A percentile compares a stretch with the other conserved stretches of the same genome.
Conservation (phyloP, 1,140 invertebrate species). For the Chrysomallon squamiferum region DNA sequence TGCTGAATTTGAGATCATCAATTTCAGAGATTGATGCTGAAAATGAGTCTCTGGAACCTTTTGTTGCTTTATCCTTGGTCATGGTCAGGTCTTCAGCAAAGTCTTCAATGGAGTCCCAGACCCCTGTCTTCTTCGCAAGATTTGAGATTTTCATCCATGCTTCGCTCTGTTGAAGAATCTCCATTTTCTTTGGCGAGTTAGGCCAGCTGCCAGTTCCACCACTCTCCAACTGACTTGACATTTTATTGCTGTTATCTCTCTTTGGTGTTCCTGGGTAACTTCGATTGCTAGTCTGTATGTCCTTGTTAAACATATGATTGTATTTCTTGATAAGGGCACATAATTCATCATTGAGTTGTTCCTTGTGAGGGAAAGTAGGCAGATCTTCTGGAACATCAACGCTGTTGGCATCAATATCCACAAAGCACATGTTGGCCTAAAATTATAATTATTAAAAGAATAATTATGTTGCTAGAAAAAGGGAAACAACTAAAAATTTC, state of each 20-base stretch:
- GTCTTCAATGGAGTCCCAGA: constrained; percentile 60
- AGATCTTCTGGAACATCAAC: constrained; percentile 96
- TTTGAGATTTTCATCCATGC: constrained; percentile 79
- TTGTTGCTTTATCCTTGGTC: constrained; percentile 66
- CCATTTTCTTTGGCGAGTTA: constrained; percentile 49
- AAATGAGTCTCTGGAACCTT: constrained; percentile 30
- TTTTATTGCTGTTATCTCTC: constrained; percentile 18
- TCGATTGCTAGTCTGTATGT: constrained; percentile 19
- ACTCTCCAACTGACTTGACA: not conserved
- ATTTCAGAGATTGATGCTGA: constrained; percentile 42
- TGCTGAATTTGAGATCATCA: constrained; percentile 83
- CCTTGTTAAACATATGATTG: constrained; percentile 31
- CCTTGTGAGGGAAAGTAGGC: constrained; percentile 87
- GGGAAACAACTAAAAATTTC: not conserved
- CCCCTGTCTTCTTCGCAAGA: constrained; percentile 76
- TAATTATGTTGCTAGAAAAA: not conserved
- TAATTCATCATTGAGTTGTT: constrained; percentile 86
- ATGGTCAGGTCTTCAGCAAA: constrained; percentile 40
- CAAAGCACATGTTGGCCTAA: constrained; percentile 78
- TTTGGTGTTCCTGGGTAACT: constrained; percentile 27
- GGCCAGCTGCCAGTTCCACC: constrained; percentile 36
- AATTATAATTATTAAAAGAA: too few relatives aligned
- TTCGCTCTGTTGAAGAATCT: constrained; percentile 69
- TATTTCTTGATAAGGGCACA: constrained; percentile 80
- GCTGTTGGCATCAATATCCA: constrained; percentile 92